These are phyloP conservation scores for Dascyllus trimaculatus DNA, from an alignment of 2,113 vertebrate species.

Conservation along the genomic window DNA sequence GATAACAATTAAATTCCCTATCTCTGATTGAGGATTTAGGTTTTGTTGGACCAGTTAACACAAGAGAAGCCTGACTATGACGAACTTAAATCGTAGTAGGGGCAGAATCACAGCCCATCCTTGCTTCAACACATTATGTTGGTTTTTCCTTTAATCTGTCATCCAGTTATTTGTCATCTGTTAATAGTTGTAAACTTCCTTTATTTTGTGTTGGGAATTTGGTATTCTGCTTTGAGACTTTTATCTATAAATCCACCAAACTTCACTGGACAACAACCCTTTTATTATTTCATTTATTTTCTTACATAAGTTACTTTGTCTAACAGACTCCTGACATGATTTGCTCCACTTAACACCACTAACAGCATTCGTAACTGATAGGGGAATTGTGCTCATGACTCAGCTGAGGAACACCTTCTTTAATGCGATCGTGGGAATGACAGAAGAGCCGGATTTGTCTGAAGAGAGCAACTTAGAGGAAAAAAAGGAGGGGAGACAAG, in stretches of 20 bases:
- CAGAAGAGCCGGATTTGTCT: slow-evolving; percentile 36
- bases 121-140: neutral
- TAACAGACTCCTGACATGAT: neutral
- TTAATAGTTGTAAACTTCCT: too few species aligned
- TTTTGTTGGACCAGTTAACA: too few species aligned
- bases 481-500: slow-evolving; percentile 44
- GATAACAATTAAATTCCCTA: too few species aligned
- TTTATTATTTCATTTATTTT: neutral
- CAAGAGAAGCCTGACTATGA: too few species aligned
- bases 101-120: too few species aligned
- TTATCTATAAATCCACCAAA: too few species aligned
- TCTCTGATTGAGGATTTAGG: too few species aligned
- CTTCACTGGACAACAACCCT: neutral
- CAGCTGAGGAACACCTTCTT: slow-evolving; percentile 46
- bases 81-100: too few species aligned
- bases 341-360: slow-evolving; percentile 11
- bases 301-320: too few species aligned
- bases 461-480: slow-evolving; percentile 27
- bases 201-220: too few species aligned
- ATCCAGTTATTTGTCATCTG: too few species aligned
- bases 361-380: slow-evolving; percentile 38
- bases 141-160: neutral
- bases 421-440: slow-evolving; percentile 75
- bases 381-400: slow-evolving; percentile 45
- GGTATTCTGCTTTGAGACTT: too few species aligned